Evolutionary conservation across 2,888 invertebrate genomes (phyloP).

Genomic region (Leistus spinibarbis): DNA sequence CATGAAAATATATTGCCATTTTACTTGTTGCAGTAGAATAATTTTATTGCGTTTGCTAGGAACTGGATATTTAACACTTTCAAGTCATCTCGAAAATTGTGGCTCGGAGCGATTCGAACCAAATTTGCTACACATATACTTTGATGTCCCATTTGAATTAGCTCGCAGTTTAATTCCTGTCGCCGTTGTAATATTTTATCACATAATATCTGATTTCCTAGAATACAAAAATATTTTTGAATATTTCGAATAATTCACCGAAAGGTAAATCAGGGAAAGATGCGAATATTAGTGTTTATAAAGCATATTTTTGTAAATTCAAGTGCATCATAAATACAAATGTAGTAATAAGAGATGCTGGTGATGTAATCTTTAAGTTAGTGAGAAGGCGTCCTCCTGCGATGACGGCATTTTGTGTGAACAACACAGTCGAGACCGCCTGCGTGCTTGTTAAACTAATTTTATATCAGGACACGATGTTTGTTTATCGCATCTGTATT

Average conservation of each 20-base stretch:
- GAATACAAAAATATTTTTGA: too few species aligned
- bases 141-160: too few species aligned
- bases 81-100: too few species aligned
- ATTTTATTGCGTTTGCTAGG: conserved; percentile 16
- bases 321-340: background rate
- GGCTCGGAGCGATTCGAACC: too few species aligned
- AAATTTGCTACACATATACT: too few species aligned
- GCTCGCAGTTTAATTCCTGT: too few species aligned
- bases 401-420: conserved; percentile 21
- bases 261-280: background rate
- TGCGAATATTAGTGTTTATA: too few species aligned
- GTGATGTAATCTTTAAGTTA: conserved; percentile 25
- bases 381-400: conserved; percentile 13
- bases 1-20: conserved; percentile 25
- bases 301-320: background rate
- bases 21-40: conserved; percentile 16
- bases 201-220: too few species aligned
- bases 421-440: background rate
- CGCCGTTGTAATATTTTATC: too few species aligned
- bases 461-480: conserved; percentile 14
- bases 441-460: conserved; percentile 21
- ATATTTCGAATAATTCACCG: too few species aligned
- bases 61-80: background rate
- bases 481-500: conserved; percentile 35
- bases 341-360: background rate